Evolutionary conservation across 2,797 vertebrate genomes (phyloP), one percentile per base, ranked within the genome.

Genomic region (Hylomyscus alleni): DNA sequence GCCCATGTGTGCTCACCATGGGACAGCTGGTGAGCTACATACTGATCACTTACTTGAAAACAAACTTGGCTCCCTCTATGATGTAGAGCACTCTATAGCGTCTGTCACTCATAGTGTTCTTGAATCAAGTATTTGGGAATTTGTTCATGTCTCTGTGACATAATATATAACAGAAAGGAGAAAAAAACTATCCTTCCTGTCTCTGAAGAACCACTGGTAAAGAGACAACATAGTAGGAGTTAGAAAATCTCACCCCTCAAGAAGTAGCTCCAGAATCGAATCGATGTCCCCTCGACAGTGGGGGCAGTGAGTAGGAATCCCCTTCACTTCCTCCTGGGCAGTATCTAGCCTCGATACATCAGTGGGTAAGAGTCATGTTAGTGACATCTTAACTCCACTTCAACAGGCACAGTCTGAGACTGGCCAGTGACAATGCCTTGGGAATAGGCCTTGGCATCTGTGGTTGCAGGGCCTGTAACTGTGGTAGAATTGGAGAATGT

Each of bases 241-340:
- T 34, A n/a, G 2, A 0, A 47, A 2, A 37, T 24, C 15, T 12
- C 44, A 11, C 44, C 9, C 24, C 76, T 6, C 40, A 76, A 50
- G 6, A 82, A 75, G 5, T 11, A 24, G n/a, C 3, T 31, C 40
- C 29, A 47, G 73, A 47, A 40, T 44, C 6, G 73, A 47, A 40
- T 44, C 6, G 13, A 8, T 1, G 0, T 26, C 22, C 20, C 60
- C 50, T 47, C 31, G 10, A 2, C 3, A n/a, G n/a, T n/a, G n/a
- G n/a, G n/a, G n/a, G 31, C 2, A 29, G 4, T 0, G 6, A 10
- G 17, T 15, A 13, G 37, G 1, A 15, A 17, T 31, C 5, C 24
- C 20, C 56, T 90, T 93, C 75, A 54, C 34, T 34, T 69, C 19
- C 10, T 90, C 17, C 9, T 1, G 11, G 78, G 11, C 40, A 47